Evolutionary conservation across 1,140 invertebrate species (phyloP), one percentile per base, ranked within the genome.

Genomic region (Latrodectus geometricus): DNA sequence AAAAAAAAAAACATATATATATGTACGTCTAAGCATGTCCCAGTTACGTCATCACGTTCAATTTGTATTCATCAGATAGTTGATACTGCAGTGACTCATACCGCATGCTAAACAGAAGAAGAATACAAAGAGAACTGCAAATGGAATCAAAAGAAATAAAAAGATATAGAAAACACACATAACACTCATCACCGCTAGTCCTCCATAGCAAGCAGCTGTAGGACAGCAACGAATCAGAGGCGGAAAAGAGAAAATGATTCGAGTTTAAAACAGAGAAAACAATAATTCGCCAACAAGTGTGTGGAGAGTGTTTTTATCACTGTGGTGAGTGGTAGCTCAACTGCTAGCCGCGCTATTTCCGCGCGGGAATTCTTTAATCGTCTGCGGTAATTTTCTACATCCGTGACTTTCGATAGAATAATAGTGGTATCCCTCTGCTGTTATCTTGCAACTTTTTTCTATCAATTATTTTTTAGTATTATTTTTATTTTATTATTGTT

Each of bases 351-450:
- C 70, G 74, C 83, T 76, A 77, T 78, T 77, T 78, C 83, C 75
- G 74, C 83, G 83, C 83, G 83, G 83, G 83, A 86, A 86, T 73
- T 86, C 83, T 77, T 61, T 86, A 84, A 86, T 86, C 74, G 83
- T 77, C 83, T 54, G 83, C 83, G 83, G 83, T 86, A 86, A 86
- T 86, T 86, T 86, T 74, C 66, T 70, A 78, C 83, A 77, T 86
- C 83, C 83, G 75, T 86, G 83, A 86, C 83, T 86, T 66, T 76
- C 49, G 73, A 54, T 73, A 52, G 72, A 83, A 48, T 70, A 54
- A 74, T 83, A 83, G 54, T 65, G 49, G 20, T 23, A 21, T 70
- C 66, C 12, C 80, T 81, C 72, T 56, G 8, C 52, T 23, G n/a
- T 20, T 69, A 50, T 72, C 72, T 52, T 70, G n/a, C 78, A 21